Conservation (phyloP, 1,140 invertebrate genomes). For the Drosophila ficusphila region DNA sequence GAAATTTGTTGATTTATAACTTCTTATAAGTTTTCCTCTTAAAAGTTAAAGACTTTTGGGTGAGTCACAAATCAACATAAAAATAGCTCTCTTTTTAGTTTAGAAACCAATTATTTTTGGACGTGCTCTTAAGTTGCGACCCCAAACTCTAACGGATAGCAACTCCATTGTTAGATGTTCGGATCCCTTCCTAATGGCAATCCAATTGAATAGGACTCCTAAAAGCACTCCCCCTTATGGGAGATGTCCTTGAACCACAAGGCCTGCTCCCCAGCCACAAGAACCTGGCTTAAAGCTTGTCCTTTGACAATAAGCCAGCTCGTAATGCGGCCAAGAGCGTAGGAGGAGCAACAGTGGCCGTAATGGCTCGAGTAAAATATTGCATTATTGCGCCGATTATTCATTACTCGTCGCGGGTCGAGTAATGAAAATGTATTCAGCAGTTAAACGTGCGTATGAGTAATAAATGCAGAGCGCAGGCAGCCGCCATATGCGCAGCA, state of each 20-base stretch:
- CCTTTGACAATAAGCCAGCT: conserved; percentile 22
- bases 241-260: background rate
- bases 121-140: background rate
- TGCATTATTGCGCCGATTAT: conserved; percentile 68
- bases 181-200: conserved; percentile 3
- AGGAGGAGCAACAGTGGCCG: conserved; percentile 14
- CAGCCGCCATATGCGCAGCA: conserved; percentile 22
- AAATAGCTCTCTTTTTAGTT: too few species aligned
- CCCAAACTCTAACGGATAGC: background rate
- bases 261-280: conserved; percentile 8
- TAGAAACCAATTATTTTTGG: too few species aligned
- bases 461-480: conserved; percentile 68
- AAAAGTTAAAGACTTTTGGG: too few species aligned
- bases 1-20: too few species aligned
- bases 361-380: conserved; percentile 33
- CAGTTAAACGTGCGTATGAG: conserved; percentile 79
- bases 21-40: too few species aligned
- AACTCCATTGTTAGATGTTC: background rate
- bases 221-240: background rate
- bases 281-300: conserved; percentile 3
- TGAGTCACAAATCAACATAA: too few species aligned
- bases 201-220: background rate
- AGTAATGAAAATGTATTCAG: conserved; percentile 80
- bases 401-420: conserved; percentile 65
- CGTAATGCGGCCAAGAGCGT: conserved; percentile 10